Conservation (phyloP, 2,888 invertebrate genomes). For the Drosophila rellima region DNA sequence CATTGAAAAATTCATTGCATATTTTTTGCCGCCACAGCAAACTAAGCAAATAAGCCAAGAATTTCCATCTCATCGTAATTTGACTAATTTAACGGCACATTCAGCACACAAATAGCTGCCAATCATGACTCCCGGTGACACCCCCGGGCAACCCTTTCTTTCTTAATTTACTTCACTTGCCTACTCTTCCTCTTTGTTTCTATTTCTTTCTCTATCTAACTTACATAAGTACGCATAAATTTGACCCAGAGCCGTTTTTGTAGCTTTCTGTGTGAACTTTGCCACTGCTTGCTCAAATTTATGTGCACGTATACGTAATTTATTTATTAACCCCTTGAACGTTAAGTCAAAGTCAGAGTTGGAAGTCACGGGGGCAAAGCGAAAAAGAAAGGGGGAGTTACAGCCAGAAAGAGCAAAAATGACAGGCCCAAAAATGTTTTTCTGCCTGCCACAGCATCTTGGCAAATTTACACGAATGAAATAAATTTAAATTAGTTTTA, state of each 20-base stretch:
- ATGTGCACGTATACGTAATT: slow-evolving; percentile 82
- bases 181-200: background rate
- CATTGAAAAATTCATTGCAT: slow-evolving; percentile 49
- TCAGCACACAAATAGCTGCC: slow-evolving; percentile 75
- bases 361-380: slow-evolving; percentile 3
- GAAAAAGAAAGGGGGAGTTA: background rate
- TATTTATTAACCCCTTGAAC: slow-evolving; percentile 80
- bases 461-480: slow-evolving; percentile 75
- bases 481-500: slow-evolving; percentile 82
- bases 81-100: slow-evolving; percentile 77
- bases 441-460: slow-evolving; percentile 64
- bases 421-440: slow-evolving; percentile 43
- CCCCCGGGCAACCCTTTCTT: slow-evolving; percentile 10
- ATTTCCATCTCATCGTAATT: slow-evolving; percentile 56
- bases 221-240: slow-evolving; percentile 41
- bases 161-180: slow-evolving; percentile 43
- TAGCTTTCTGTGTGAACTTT: slow-evolving; percentile 69
- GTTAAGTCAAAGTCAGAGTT: slow-evolving; percentile 20
- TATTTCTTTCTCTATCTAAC: slow-evolving; percentile 3
- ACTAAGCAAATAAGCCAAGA: slow-evolving; percentile 37
- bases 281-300: slow-evolving; percentile 63
- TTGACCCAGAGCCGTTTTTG: slow-evolving; percentile 43
- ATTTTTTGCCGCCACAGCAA: slow-evolving; percentile 26
- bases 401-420: slow-evolving; percentile 24
- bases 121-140: slow-evolving; percentile 47